Evolutionary conservation across 2,888 invertebrate species (phyloP), one percentile per base, ranked within the genome.

Genomic region (Melanophora roralis): DNA sequence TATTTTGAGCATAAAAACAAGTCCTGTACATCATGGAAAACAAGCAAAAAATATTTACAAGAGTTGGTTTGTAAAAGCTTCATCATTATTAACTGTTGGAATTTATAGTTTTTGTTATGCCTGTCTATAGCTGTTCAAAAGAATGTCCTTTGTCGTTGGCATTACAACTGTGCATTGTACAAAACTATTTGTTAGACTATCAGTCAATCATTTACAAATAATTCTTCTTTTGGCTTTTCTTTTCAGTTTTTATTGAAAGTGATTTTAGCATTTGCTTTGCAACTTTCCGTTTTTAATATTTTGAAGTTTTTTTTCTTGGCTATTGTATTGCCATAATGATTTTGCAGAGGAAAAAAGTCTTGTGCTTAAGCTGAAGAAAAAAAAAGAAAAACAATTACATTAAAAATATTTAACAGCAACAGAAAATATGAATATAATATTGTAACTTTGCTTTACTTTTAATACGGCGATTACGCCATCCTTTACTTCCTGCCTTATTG

Each of bases 1-100:
- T 74, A 69, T 74, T 69, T 74, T 51, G 74, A 78, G 74, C 78
- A 74, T 64, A 59, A 69, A 78, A 73, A 74, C 49, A 55, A 68
- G 23, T 68, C 40, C 43, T 7, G n/a, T 40, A 21, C 51, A 5
- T 5, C 3, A 27, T 27, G 6, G 4, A 27, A 27, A 27, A 6
- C 3, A 27, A 27, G 6, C 40, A 55, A 51, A 67, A 36, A 59
- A 43, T 27, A 27, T 27, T 14, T 16, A 8, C 34, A 67, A 43
- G 34, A 45, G 45, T 27, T 16, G 3, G 16, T 16, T 11, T 12
- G 34, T 21, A 59, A 34, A 72, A n/a, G 38, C 72, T 32, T 67
- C 67, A 38, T 67, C 67, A 67, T 67, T 78, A 57, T 67, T 78
- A 57, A 68, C 51, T 73, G 43, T 57, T 23, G 57, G 34, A 55